Conservation (phyloP, 2,113 vertebrate species). For the Chinchilla lanigera region DNA sequence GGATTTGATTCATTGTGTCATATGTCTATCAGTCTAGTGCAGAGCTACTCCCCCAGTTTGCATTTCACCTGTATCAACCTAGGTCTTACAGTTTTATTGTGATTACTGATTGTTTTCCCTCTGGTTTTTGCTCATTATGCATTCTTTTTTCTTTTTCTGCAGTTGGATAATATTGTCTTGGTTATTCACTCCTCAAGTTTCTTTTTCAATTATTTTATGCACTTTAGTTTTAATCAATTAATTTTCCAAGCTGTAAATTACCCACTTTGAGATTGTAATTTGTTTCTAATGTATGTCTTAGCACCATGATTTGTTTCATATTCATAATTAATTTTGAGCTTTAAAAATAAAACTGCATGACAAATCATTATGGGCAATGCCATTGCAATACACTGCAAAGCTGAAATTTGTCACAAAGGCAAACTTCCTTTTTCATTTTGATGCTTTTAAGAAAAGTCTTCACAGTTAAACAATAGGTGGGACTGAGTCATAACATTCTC, state of each 20-base stretch:
- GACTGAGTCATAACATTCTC: background rate
- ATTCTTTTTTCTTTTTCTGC: slow-evolving; percentile 8
- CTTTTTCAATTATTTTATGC: slow-evolving; percentile 81
- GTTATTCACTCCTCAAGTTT: slow-evolving; percentile 60
- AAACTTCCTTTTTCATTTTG: slow-evolving; percentile 70
- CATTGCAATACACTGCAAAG: slow-evolving; percentile 72
- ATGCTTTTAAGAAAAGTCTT: slow-evolving; percentile 28
- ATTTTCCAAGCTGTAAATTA: slow-evolving; percentile 83
- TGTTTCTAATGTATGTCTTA: slow-evolving; percentile 85
- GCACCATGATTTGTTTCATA: slow-evolving; percentile 85
- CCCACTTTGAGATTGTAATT: slow-evolving; percentile 84
- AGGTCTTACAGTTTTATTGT: background rate
- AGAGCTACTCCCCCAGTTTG: background rate
- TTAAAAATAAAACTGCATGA: slow-evolving; percentile 85
- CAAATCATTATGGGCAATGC: slow-evolving; percentile 79
- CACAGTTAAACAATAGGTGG: background rate
- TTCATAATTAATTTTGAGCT: slow-evolving; percentile 88
- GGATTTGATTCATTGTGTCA: background rate
- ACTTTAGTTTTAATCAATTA: slow-evolving; percentile 84
- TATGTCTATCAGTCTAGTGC: background rate
- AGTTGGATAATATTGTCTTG: slow-evolving; percentile 71
- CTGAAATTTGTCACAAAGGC: slow-evolving; percentile 73
- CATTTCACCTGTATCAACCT: background rate
- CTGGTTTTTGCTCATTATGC: slow-evolving; percentile 7
- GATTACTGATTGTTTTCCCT: background rate